Evolutionary conservation across 2,113 vertebrate species (phyloP).

Genomic region (Syngnathoides biaculeatus): DNA sequence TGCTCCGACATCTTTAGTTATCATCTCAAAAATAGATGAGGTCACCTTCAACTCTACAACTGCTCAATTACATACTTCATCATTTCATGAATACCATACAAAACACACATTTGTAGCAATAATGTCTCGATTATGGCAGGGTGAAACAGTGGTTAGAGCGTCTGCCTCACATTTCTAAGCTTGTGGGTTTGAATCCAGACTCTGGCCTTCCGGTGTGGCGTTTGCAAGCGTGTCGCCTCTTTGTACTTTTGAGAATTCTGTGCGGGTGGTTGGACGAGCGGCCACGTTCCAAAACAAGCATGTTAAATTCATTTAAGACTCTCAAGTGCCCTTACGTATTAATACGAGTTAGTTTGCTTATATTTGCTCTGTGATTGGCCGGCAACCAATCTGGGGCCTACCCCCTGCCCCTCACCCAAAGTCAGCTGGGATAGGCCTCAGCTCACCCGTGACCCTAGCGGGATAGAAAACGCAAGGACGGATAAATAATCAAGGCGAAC

Average conservation of each 20-base stretch:
- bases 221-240: neutral
- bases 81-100: neutral
- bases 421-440: neutral
- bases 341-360: neutral
- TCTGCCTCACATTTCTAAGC: neutral
- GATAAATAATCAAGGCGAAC: neutral
- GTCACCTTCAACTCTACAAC: neutral
- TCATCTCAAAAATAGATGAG: conserved; percentile 3
- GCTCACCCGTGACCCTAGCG: neutral
- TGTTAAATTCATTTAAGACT: neutral
- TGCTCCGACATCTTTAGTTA: too few species aligned
- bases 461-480: neutral
- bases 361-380: too few species aligned
- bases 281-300: neutral
- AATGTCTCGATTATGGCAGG: neutral
- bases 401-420: neutral
- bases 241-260: neutral
- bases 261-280: neutral
- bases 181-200: neutral
- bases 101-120: neutral
- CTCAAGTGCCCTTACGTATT: neutral
- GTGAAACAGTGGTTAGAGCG: neutral
- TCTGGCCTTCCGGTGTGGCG: neutral
- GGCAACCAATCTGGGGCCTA: too few species aligned
- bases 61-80: neutral